Base-by-base conservation (phyloP, 2,888 invertebrate species). In the Heliconius aoede region DNA sequence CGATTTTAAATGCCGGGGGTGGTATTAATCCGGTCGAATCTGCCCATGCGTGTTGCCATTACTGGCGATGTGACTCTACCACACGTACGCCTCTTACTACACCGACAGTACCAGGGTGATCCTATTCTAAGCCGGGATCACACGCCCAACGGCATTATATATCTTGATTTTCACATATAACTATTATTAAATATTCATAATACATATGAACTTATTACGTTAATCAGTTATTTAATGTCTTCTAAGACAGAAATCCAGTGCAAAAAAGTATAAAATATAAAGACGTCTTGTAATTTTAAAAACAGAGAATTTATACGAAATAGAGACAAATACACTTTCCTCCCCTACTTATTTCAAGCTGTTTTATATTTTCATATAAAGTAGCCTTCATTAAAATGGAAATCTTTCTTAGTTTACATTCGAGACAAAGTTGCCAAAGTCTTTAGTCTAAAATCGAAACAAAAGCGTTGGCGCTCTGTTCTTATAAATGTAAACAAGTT, bases 391-490 rank as follows among this genome's bases (percentile, higher is more conserved):
- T 30, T 55, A 46, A 69, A 69, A 69, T 51, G 51, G 46, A 30
- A 69, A 69, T 69, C 51, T 69, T 69, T 69, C 30, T 55, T 69
- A 55, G 69, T 55, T 55, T 69, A 69, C 51, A 69, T 32, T 69
- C n/a, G 55, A 55, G 30, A 30, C 30, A 69, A 65, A 65, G 30
- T 55, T 28, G 30, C 13, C 55, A 55, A 69, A 69, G 69, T n/a
- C 55, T 55, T 55, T 55, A 30, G 69, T 69, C 51, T 51, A 68
- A 65, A 40, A 65, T 65, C 65, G 65, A 65, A 65, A 65, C 65
- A 65, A 65, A 40, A 65, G 65, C 65, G 36, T 36, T 65, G 65
- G 36, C 36, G 24, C 36, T 40, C 24, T 36, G 64, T 24, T 32
- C 24, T 65, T 65, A 65, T 65, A 36, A 65, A 36, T 65, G 65